phyloP scores from a whole-genome alignment of 2,113 vertebrate genomes.

The Sinocyclocheilus rhinocerous region DNA sequence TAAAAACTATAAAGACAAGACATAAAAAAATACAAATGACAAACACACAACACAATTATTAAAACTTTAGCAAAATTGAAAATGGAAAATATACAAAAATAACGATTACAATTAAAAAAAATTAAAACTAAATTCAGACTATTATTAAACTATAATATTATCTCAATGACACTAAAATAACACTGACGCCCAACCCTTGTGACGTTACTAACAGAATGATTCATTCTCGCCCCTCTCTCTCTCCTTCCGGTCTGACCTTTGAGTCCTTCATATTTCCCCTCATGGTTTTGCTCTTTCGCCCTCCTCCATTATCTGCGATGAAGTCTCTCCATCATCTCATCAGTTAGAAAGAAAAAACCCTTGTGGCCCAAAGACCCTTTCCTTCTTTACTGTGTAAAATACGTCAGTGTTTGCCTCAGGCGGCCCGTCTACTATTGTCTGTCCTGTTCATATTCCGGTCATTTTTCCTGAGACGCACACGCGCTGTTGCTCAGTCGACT shows the following conservation, averaged over 20 bases:
- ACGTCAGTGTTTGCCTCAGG: not conserved
- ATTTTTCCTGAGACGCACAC: constrained; percentile 30
- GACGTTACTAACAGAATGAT: not conserved
- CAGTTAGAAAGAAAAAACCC: not conserved
- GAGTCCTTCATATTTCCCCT: constrained; percentile 5
- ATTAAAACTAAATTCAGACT: no score
- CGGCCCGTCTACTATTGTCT: constrained; percentile 3
- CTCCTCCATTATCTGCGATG: not conserved
- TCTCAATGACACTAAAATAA: not conserved
- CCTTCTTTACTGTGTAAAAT: not conserved
- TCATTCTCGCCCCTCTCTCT: not conserved
- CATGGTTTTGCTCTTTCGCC: not conserved
- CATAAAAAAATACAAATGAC: not conserved
- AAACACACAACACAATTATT: not conserved
- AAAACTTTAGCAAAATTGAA: not conserved
- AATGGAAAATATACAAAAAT: not conserved
- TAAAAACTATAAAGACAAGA: no score
- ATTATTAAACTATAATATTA: not conserved
- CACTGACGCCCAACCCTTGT: not conserved
- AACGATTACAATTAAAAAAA: no score
- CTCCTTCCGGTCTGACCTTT: not conserved
- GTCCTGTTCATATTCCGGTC: not conserved
- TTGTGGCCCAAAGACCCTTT: not conserved
- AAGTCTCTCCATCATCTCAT: not conserved
- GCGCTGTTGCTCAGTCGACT: not conserved